Conservation (phyloP, 37 sponge, comb jelly and placozoan genomes). For the Axinella damicornis region DNA sequence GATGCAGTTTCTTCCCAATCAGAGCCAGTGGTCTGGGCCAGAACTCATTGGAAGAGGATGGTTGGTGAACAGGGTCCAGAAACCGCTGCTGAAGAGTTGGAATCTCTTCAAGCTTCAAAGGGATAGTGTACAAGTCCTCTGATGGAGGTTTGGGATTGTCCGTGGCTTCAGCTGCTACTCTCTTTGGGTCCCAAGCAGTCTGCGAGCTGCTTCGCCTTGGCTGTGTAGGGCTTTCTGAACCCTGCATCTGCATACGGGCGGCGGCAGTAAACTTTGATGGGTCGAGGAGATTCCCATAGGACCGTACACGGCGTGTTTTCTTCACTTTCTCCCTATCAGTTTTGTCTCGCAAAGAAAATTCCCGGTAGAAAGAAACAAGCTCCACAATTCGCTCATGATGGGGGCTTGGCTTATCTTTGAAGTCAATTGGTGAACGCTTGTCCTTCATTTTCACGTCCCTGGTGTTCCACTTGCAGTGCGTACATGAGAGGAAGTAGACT, state of each 20-base stretch:
- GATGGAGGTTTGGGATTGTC: conserved; percentile 39
- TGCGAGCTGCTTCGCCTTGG: conserved; percentile 6
- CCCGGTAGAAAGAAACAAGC: conserved; percentile 64
- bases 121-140: conserved; percentile 40
- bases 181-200: neutral
- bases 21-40: conserved; percentile 62
- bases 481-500: conserved; percentile 70
- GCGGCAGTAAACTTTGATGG: conserved; percentile 31
- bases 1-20: conserved; percentile 68
- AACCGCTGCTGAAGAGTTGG: conserved; percentile 52
- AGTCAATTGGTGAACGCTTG: conserved; percentile 68
- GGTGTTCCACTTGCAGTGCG: conserved; percentile 79
- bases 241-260: neutral
- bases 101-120: conserved; percentile 19
- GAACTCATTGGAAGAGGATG: conserved; percentile 39
- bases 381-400: conserved; percentile 39
- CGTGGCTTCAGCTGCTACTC: conserved; percentile 28
- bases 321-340: conserved; percentile 41
- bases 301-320: conserved; percentile 25
- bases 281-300: conserved; percentile 52
- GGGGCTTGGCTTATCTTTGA: conserved; percentile 54
- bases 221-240: conserved; percentile 11
- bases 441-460: conserved; percentile 73
- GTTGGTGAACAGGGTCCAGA: conserved; percentile 52
- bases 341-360: conserved; percentile 49